These are phyloP conservation scores for Brachypteracias leptosomus DNA, from an alignment of 2,113 vertebrate genomes.

Conservation along the genomic window DNA sequence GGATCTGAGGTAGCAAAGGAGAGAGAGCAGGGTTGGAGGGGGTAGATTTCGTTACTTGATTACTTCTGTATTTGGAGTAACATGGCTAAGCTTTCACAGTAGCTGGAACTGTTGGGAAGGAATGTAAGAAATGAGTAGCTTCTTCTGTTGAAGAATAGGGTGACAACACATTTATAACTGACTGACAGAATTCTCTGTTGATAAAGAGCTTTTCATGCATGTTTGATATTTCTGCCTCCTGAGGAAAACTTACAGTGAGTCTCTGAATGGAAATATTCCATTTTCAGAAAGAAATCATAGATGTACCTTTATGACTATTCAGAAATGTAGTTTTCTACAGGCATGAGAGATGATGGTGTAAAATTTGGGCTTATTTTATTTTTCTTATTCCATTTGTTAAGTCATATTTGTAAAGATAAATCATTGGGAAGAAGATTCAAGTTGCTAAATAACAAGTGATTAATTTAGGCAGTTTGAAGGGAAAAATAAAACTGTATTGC, in stretches of 20 bases:
- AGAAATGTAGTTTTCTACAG: not conserved
- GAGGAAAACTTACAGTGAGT: not conserved
- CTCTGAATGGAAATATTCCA: not conserved
- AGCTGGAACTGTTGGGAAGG: not conserved
- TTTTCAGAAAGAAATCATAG: not conserved
- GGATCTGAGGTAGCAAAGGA: not conserved
- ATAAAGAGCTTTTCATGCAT: not conserved
- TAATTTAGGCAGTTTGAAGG: not conserved
- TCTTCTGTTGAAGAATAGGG: not conserved
- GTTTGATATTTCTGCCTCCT: not conserved
- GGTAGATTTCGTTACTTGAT: not conserved
- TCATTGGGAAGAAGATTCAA: not conserved
- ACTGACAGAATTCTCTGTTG: not conserved
- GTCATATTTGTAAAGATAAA: not conserved
- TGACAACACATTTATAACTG: not conserved
- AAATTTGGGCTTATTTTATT: not conserved
- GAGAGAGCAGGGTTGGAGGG: not conserved
- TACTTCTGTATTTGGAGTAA: not conserved
- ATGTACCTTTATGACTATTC: not conserved
- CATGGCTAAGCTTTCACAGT: not conserved
- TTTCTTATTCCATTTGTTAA: not conserved
- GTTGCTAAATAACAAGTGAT: not conserved
- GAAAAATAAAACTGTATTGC: not conserved
- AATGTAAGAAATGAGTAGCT: not conserved
- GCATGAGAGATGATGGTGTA: not conserved